Evolutionary conservation across 1,140 invertebrate species (phyloP).

Genomic region (Drosophila oshimai): DNA sequence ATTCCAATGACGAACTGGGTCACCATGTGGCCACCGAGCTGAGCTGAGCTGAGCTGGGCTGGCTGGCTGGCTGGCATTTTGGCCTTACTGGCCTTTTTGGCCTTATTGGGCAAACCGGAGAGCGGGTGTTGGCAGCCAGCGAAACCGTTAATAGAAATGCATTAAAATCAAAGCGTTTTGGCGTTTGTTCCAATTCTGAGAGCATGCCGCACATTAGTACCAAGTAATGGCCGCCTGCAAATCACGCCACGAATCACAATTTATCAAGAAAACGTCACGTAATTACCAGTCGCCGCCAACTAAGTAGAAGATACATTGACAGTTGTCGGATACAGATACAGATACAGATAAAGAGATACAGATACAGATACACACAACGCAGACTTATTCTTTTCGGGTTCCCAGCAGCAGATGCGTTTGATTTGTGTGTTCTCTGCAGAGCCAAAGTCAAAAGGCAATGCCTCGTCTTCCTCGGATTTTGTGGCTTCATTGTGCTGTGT

Average conservation of each 20-base stretch:
- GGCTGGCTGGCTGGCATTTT: conserved; percentile 9
- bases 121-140: conserved; percentile 9
- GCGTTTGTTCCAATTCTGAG: conserved; percentile 76
- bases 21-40: conserved; percentile 51
- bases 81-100: conserved; percentile 11
- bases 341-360: conserved; percentile 4
- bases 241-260: conserved; percentile 74
- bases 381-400: conserved; percentile 70
- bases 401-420: conserved; percentile 76
- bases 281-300: conserved; percentile 57
- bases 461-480: conserved; percentile 58
- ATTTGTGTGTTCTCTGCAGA: conserved; percentile 52
- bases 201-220: conserved; percentile 72
- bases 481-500: conserved; percentile 38
- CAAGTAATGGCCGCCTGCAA: conserved; percentile 66
- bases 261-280: conserved; percentile 81
- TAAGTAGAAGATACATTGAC: conserved; percentile 25
- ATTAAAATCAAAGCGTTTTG: conserved; percentile 64
- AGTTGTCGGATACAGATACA: neutral
- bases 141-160: conserved; percentile 77
- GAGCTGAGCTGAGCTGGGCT: too few species aligned
- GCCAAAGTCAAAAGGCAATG: conserved; percentile 18
- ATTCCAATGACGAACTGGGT: conserved; percentile 76
- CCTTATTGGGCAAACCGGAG: conserved; percentile 24
- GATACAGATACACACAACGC: conserved; percentile 5